Evolutionary conservation across 2,888 invertebrate species (phyloP), one percentile per base, ranked within the genome.

Genomic region (Drosophila atripex): DNA sequence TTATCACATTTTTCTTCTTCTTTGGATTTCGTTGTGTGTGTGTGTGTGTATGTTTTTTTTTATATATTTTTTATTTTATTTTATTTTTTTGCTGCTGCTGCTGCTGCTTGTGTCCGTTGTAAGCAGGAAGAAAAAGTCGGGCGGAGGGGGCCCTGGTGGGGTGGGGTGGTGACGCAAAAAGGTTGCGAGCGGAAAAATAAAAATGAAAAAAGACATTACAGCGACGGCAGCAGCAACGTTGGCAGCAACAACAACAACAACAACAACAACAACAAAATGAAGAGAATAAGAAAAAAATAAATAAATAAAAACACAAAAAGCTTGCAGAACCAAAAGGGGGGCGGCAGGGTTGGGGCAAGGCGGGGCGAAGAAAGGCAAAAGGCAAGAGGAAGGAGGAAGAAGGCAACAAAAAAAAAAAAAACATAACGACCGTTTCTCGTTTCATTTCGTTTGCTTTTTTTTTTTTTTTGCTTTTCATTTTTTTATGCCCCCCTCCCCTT

Each of bases 1-100:
- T 86, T 88, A 86, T 86, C 78, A 80, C 86, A 79, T 88, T 88
- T 88, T 88, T 83, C 82, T 86, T 85, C 75, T 87, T 88, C 85
- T 80, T 80, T 80, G 74, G 87, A 78, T 77, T 86, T 88, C 58
- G 82, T 78, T 77, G 77, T 88, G 78, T 69, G 77, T 60, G 56
- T 69, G 73, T 77, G 77, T 88, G 78, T 69, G 77, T 60, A 53
- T 69, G 73, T 76, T 72, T 65, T 69, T 71, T 53, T 64, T 59
- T 75, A 23, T 58, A 52, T 69, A 58, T 59, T 56, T 53, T 58
- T 45, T 64, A 28, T 39, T 61, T 55, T 41, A 65, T 61, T 56
- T 61, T 54, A 56, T 49, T 73, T 25, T 25, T 25, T 28, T 28
- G 8, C 3, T 4, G 21, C 9, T 28, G 28, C 28, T 28, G 28